A percentile compares a stretch with the other conserved stretches of the same genome.
Conservation (phyloP, 1,140 invertebrate species). For the Lordiphosa collinella region DNA sequence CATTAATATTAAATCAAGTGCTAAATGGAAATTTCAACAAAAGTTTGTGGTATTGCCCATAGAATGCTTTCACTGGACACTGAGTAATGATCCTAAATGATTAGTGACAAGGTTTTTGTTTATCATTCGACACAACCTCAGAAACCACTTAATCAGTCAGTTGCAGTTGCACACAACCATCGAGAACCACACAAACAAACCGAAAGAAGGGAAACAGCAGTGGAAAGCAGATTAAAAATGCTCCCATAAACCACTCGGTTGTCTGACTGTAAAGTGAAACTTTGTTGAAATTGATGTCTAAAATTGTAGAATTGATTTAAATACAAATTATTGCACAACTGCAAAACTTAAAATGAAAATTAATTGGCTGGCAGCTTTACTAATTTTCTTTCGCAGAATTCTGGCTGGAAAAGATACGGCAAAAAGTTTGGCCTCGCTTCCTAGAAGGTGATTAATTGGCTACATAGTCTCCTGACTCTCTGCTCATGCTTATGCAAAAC, state of each 20-base stretch:
- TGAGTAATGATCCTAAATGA: slow-evolving; percentile 2
- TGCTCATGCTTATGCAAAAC: slow-evolving; percentile 29
- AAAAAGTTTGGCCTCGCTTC: slow-evolving; percentile 27
- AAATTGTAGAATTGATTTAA: slow-evolving; percentile 2
- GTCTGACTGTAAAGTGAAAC: background rate
- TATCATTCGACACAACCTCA: background rate
- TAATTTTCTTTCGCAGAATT: background rate
- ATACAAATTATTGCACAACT: background rate
- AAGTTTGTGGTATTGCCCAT: too few relatives aligned
- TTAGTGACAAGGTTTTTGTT: background rate
- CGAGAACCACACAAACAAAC: slow-evolving; percentile 1
- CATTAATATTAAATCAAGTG: slow-evolving; percentile 10
- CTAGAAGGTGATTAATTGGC: slow-evolving; percentile 42
- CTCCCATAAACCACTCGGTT: background rate
- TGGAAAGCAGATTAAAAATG: background rate
- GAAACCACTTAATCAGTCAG: slow-evolving; percentile 7
- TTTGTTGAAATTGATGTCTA: background rate
- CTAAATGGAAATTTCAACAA: background rate
- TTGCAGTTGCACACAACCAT: background rate
- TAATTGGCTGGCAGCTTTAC: background rate
- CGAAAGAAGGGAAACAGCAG: background rate
- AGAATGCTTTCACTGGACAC: background rate
- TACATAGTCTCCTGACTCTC: slow-evolving; percentile 7
- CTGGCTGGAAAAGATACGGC: slow-evolving; percentile 1
- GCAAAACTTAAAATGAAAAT: slow-evolving; percentile 3